Evolutionary conservation across 2,113 vertebrate genomes (phyloP), one percentile per base, ranked within the genome.

Genomic region (Dasyornis broadbenti): DNA sequence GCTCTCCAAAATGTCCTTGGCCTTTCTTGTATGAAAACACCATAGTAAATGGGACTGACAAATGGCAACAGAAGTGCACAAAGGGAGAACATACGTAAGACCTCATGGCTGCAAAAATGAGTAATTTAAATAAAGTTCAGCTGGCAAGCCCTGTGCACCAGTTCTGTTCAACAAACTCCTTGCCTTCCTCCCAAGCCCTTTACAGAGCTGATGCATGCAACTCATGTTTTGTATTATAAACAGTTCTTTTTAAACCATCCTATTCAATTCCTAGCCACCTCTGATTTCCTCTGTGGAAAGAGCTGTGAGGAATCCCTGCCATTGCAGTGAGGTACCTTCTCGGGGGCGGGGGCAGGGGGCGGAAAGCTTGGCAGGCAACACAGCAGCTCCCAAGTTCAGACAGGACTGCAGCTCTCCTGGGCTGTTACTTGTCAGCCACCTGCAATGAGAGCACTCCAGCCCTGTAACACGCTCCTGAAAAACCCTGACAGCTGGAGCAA

Each of bases 281-380:
- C 23, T 61, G 0, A 24, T 70, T 89, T 94, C 20, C 68, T n/a
- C 0, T 49, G 18, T 33, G 73, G 64, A 59, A 63, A 12, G 68
- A n/a, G 52, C 47, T 59, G 76, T 40, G 64, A 92, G 91, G 69
- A 91, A 63, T 86, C 72, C 53, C 42, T 54, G 47, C 39, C 47
- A 10, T 2, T 0, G 2, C 77, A 66, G 39, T 8, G 76, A 80
- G n/a, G 30, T 42, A 4, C 40, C 63, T 19, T 3, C 3, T 35
- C n/a, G 22, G 35, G 31, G 39, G 39, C 69, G 22, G 47, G 49
- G 71, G 61, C 40, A 37, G 30, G n/a, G 45, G 26, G 42, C 33
- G 42, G 54, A 53, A 39, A 9, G 57, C 35, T 87, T 87, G 65
- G 49, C 70, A 85, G 44, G 60, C 69, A 39, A 8, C 7, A 22